Conservation (phyloP, 2,797 vertebrate genomes). For the Uromys caudimaculatus region DNA sequence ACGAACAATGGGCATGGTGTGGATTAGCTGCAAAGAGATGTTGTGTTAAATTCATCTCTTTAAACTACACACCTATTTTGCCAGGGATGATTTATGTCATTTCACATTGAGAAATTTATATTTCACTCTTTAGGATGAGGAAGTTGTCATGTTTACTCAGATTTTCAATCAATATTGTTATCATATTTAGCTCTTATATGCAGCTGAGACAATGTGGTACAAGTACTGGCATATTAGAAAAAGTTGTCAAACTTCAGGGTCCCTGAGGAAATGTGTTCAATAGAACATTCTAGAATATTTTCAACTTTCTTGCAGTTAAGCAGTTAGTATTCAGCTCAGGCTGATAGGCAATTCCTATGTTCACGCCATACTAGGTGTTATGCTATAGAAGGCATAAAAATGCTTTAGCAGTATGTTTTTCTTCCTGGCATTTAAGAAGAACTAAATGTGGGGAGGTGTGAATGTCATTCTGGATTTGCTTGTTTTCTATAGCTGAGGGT, state of each 20-base stretch:
- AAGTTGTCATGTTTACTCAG: not conserved
- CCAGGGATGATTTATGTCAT: not conserved
- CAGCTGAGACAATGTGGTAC: not conserved
- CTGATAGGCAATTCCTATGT: constrained; percentile 76
- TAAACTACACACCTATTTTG: not conserved
- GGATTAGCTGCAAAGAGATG: not conserved
- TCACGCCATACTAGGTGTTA: constrained; percentile 82
- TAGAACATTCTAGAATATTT: constrained; percentile 70
- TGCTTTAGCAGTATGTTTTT: constrained; percentile 77
- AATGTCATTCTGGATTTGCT: constrained; percentile 74
- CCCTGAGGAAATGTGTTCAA: constrained; percentile 57
- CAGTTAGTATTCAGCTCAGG: constrained; percentile 81
- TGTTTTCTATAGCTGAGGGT: constrained; percentile 62
- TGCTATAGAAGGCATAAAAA: constrained; percentile 80
- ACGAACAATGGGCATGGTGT: not conserved
- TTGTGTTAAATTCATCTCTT: not conserved
- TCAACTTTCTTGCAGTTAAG: constrained; percentile 70
- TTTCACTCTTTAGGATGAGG: not conserved
- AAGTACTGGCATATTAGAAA: constrained; percentile 56
- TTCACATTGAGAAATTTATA: not conserved
- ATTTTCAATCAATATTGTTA: constrained; percentile 24
- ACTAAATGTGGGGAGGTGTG: constrained; percentile 64
- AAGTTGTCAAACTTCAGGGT: constrained; percentile 50
- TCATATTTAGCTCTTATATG: constrained; percentile 45
- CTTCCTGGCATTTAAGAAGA: constrained; percentile 79